Evolutionary conservation across 2,888 invertebrate genomes (phyloP).

Genomic region (Acrobasis consociella): DNA sequence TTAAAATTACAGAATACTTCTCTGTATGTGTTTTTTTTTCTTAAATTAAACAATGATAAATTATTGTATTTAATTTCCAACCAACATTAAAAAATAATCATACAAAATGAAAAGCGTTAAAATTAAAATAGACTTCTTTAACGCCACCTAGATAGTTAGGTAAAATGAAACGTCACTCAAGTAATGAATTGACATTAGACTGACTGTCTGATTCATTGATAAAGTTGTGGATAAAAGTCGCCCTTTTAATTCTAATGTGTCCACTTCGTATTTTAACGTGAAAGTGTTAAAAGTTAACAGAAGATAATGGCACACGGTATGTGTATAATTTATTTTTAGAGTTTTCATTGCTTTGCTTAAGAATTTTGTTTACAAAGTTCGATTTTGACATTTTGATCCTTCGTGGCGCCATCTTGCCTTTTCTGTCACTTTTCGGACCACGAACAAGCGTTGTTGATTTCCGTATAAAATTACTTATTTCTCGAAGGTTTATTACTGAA

Average conservation of each 20-base stretch:
- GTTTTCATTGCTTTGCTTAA: conserved; percentile 25
- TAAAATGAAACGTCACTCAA: background rate
- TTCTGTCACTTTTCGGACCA: conserved; percentile 41
- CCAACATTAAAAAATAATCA: no score
- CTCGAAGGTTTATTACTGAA: background rate
- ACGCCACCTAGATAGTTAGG: no score
- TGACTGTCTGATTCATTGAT: conserved; percentile 47
- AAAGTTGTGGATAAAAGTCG: conserved; percentile 24
- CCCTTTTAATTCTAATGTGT: conserved; percentile 40
- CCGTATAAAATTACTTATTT: background rate
- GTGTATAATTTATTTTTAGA: conserved; percentile 38
- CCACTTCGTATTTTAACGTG: conserved; percentile 26
- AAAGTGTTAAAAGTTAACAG: conserved; percentile 31
- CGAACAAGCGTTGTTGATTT: conserved; percentile 19
- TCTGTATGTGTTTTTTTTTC: no score
- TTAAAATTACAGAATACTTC: no score
- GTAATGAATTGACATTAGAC: background rate
- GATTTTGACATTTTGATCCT: conserved; percentile 60
- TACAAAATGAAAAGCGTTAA: no score
- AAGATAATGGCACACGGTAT: conserved; percentile 66
- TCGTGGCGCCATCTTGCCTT: conserved; percentile 71
- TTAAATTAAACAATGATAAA: no score
- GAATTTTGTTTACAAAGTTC: conserved; percentile 43
- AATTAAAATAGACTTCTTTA: no score
- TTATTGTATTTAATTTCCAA: no score